Percentiles rank a stretch among this genome's conserved stretches.
phyloP scores from a whole-genome alignment of 2,888 invertebrate genomes.

The Caenorhabditis auriculariae region DNA sequence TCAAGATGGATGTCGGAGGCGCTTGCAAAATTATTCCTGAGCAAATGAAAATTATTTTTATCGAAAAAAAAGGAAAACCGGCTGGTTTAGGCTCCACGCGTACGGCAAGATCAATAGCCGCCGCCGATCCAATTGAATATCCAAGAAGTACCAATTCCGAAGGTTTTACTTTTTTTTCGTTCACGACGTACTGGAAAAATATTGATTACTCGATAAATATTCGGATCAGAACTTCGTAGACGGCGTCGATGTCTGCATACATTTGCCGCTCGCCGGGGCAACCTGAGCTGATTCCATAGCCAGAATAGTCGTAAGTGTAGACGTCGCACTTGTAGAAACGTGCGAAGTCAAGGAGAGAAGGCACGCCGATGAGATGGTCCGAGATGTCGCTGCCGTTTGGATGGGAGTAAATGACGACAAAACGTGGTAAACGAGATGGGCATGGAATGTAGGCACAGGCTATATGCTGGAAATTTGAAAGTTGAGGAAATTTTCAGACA shows the following conservation, averaged over 20 bases:
- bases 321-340: conserved; percentile 45
- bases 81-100: neutral
- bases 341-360: conserved; percentile 32
- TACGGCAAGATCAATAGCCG: conserved; percentile 28
- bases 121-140: conserved; percentile 49
- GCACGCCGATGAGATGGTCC: conserved; percentile 43
- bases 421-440: conserved; percentile 23
- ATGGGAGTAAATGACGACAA: conserved; percentile 50
- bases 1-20: conserved; percentile 39
- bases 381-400: conserved; percentile 50
- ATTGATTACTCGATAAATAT: neutral
- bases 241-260: conserved; percentile 44
- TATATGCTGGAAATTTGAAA: conserved; percentile 23
- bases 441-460: conserved; percentile 33
- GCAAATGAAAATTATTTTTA: neutral
- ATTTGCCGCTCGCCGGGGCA: conserved; percentile 33
- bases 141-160: conserved; percentile 41
- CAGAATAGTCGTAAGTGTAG: conserved; percentile 51
- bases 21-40: conserved; percentile 47
- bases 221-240: conserved; percentile 23
- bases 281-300: conserved; percentile 50
- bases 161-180: conserved; percentile 22
- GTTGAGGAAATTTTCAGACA: too few relatives aligned
- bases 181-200: conserved; percentile 23
- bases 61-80: neutral